Conservation (phyloP, 1,140 invertebrate species). For the Ladona fulva region DNA sequence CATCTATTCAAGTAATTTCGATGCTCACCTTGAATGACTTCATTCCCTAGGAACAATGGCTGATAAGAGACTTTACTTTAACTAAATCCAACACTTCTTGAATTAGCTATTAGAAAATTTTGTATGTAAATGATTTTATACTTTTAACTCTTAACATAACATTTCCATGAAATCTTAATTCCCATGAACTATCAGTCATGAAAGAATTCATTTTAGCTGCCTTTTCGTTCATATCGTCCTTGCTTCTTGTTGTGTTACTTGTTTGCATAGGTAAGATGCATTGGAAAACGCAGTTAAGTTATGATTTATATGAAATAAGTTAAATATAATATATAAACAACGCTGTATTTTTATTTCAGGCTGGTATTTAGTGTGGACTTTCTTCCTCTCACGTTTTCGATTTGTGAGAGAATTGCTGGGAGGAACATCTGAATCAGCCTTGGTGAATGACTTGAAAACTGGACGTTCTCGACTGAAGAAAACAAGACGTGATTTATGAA, state of each 20-base stretch:
- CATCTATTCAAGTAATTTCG: too few species aligned
- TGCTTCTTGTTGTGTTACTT: slow-evolving; percentile 40
- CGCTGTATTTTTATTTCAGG: slow-evolving; percentile 45
- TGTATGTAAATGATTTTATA: too few species aligned
- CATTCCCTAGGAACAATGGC: too few species aligned
- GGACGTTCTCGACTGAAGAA: slow-evolving; percentile 44
- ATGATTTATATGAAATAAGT: background rate
- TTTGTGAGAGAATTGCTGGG: slow-evolving; percentile 77
- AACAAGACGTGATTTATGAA: slow-evolving; percentile 23
- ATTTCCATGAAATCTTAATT: too few species aligned
- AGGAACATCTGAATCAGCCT: slow-evolving; percentile 49
- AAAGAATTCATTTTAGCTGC: slow-evolving; percentile 40
- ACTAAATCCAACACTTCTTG: too few species aligned
- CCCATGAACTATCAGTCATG: slow-evolving; percentile 29
- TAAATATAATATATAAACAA: slow-evolving; percentile 15
- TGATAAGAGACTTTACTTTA: too few species aligned
- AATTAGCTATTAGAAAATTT: too few species aligned
- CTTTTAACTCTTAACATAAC: too few species aligned
- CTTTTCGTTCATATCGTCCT: slow-evolving; percentile 38
- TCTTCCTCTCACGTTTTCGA: slow-evolving; percentile 74
- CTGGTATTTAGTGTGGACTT: slow-evolving; percentile 86
- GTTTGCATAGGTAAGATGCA: slow-evolving; percentile 39
- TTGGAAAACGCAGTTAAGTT: background rate
- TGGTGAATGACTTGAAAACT: slow-evolving; percentile 43
- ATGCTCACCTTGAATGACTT: too few species aligned